Percentiles rank a stretch among this genome's conserved stretches.
Conservation (phyloP, 2,113 vertebrate genomes). For the Rhynchomys soricoides region DNA sequence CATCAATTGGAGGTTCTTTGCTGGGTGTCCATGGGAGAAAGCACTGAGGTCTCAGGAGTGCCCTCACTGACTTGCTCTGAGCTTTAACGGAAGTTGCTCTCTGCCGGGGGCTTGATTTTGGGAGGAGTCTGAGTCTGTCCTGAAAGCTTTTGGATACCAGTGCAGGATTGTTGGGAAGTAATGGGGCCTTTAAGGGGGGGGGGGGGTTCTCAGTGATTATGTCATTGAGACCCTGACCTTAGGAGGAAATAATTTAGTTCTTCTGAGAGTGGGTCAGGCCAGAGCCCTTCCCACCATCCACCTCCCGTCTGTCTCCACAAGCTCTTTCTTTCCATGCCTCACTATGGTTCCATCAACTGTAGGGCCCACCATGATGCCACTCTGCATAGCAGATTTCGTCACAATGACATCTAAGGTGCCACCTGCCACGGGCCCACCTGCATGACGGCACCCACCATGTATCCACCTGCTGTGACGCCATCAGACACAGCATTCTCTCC, state of each 20-base stretch:
- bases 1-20: too few relatives aligned
- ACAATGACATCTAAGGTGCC: not conserved
- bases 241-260: not conserved
- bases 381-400: too few relatives aligned
- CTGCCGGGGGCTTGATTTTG: not conserved
- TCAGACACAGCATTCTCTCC: too few relatives aligned
- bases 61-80: not conserved
- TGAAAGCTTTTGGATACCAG: accelerated
- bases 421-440: not conserved
- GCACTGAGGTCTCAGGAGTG: too few relatives aligned
- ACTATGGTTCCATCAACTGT: not conserved
- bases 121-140: too few relatives aligned
- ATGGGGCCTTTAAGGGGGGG: not conserved
- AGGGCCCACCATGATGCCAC: not conserved
- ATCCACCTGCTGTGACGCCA: not conserved
- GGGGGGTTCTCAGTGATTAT: not conserved
- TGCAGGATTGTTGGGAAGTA: not conserved
- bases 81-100: not conserved
- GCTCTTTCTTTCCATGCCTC: not conserved
- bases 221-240: not conserved
- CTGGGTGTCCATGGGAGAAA: not conserved
- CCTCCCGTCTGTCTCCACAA: not conserved
- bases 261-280: not conserved
- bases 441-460: not conserved
- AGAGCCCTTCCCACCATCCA: not conserved